These are phyloP conservation scores for Ophioninae sp. DNA, from an alignment of 2,888 invertebrate genomes.

Conservation along the genomic window DNA sequence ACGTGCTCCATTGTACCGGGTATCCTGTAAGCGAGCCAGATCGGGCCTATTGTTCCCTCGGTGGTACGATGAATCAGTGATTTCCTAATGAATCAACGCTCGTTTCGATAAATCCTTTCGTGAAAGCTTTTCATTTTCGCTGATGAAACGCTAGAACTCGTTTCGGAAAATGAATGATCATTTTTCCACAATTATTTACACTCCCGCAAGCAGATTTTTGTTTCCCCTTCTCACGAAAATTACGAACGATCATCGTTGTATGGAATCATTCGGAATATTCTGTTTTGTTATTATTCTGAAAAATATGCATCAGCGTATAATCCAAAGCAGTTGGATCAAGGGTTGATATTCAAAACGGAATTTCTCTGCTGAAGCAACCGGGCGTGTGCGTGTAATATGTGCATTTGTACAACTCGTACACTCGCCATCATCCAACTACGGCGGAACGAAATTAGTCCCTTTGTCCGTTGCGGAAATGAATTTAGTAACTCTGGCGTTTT, in stretches of 20 bases:
- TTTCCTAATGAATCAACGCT: constrained; percentile 18
- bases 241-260: not conserved
- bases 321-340: constrained; percentile 18
- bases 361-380: constrained; percentile 17
- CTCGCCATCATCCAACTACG: constrained; percentile 1
- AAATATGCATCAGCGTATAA: not conserved
- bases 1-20: not conserved
- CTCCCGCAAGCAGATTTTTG: not conserved
- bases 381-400: not conserved
- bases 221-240: not conserved
- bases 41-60: constrained; percentile 4
- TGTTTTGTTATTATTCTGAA: not conserved
- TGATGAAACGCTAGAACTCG: not conserved
- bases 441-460: constrained; percentile 37
- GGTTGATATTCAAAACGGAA: constrained; percentile 35
- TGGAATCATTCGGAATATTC: not conserved
- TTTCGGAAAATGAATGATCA: not conserved
- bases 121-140: not conserved
- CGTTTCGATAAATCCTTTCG: not conserved
- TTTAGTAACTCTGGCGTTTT: constrained; percentile 7
- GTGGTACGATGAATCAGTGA: not conserved
- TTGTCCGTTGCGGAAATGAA: constrained; percentile 42
- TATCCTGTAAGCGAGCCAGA: not conserved
- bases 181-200: not conserved
- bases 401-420: not conserved